Evolutionary conservation across 2,888 invertebrate species (phyloP), one percentile per base, ranked within the genome.

Genomic region (Cheilosia vernalis): DNA sequence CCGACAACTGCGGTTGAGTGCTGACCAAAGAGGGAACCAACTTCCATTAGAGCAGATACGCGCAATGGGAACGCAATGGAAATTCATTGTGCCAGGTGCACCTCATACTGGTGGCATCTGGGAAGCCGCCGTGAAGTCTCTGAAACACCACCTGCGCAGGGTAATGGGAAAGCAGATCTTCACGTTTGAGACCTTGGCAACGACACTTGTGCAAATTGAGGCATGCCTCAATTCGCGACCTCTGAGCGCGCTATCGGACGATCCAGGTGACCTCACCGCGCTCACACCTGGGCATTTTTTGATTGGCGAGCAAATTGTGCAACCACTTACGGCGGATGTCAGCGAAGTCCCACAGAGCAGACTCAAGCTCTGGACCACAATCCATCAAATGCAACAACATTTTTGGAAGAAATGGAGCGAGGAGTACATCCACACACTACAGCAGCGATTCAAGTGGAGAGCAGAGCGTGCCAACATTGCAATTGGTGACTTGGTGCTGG

Each of bases 131-230:
- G 73, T 64, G 2, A 64, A 74, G 13, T 63, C 73, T 3, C 9
- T 33, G 42, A 70, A 70, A 10, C 19, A 73, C n/a, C 73, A 63
- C 33, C 53, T 73, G 2, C 58, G 51, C 13, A 61, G 61, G 13
- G 27, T 44, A 1, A 72, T 60, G 72, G 61, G 53, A 27, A 72
- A 53, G n/a, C 61, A 61, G 30, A 33, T 73, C 2, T 63, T 61
- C 7, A 61, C 72, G 5, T 72, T 61, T n/a, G 53, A 63, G 61
- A 72, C 55, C 9, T 15, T 73, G 13, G 30, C 73, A 15, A 73
- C 63, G 2, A 73, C 73, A n/a, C 44, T 73, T 9, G 73, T 63
- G 44, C 53, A 44, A 9, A 74, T 47, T 4, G 56, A 69, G 30
- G 56, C 17, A 47, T 53, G 53, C 17, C 53, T 53, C 9, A 27